Conservation (phyloP, 92 coral and sea anemone genomes). For the Actinernus sp. region DNA sequence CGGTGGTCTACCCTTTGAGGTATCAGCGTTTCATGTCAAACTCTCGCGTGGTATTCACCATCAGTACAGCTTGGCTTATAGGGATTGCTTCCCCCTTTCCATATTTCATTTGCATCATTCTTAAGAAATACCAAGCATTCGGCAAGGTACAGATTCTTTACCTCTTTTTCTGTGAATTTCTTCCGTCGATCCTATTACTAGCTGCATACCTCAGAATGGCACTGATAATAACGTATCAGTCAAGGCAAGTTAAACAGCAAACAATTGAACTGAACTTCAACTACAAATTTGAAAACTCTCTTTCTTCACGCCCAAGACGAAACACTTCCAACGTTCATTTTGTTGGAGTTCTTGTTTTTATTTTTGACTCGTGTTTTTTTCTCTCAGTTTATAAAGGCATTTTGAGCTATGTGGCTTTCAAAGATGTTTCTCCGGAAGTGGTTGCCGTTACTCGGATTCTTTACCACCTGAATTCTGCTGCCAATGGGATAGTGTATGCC, state of each 20-base stretch:
- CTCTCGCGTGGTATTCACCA: background rate
- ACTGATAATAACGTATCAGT: background rate
- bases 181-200: background rate
- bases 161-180: slow-evolving; percentile 1
- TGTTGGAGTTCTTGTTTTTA: background rate
- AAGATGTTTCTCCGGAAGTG: background rate
- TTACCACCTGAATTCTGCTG: slow-evolving; percentile 11
- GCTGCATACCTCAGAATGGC: background rate
- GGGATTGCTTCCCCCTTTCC: background rate
- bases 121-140: background rate
- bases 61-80: background rate
- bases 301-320: background rate
- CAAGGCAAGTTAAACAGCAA: background rate
- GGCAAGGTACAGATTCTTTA: background rate
- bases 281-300: background rate
- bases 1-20: background rate
- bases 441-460: slow-evolving; percentile 1
- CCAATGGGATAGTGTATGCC: slow-evolving; percentile 4
- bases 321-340: background rate
- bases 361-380: background rate
- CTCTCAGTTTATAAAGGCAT: slow-evolving; percentile 2
- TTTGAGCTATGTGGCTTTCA: slow-evolving; percentile 1
- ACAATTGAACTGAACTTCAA: background rate
- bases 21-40: background rate
- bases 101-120: background rate